These are phyloP conservation scores for Sesia apiformis DNA, from an alignment of 2,888 invertebrate genomes.

Conservation along the genomic window DNA sequence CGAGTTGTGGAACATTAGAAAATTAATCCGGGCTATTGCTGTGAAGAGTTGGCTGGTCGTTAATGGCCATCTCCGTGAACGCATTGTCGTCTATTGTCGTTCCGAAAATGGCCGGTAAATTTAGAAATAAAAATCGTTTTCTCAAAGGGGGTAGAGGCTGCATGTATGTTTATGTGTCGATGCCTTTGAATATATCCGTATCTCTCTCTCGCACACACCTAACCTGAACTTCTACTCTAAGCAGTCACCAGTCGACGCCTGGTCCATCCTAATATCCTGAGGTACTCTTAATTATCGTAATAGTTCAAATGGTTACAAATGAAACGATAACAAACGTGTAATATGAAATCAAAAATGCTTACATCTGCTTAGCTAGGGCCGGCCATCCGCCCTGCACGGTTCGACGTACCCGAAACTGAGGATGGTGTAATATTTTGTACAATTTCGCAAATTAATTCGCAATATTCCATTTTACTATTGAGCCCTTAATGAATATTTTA, in stretches of 20 bases:
- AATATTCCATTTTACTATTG: slow-evolving; percentile 57
- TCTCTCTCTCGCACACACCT: slow-evolving; percentile 45
- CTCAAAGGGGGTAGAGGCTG: slow-evolving; percentile 51
- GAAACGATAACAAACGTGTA: slow-evolving; percentile 72
- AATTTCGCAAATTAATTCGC: slow-evolving; percentile 61
- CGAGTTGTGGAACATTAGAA: slow-evolving; percentile 55
- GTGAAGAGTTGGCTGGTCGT: slow-evolving; percentile 37
- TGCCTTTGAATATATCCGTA: slow-evolving; percentile 54
- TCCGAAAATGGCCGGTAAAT: slow-evolving; percentile 24
- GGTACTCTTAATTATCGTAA: slow-evolving; percentile 69
- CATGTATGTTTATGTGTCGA: slow-evolving; percentile 54
- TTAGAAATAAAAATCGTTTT: slow-evolving; percentile 47
- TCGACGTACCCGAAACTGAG: slow-evolving; percentile 41
- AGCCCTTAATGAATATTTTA: slow-evolving; percentile 63
- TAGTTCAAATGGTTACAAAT: slow-evolving; percentile 72
- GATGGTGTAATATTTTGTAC: slow-evolving; percentile 58
- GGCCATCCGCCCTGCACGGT: slow-evolving; percentile 54
- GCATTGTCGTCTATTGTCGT: slow-evolving; percentile 17
- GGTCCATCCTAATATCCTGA: slow-evolving; percentile 74
- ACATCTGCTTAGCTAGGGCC: slow-evolving; percentile 69
- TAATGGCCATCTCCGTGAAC: slow-evolving; percentile 10
- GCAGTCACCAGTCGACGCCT: slow-evolving; percentile 73
- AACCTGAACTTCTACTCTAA: slow-evolving; percentile 54
- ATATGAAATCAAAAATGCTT: slow-evolving; percentile 69
- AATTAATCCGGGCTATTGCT: slow-evolving; percentile 64